A percentile compares a stretch with the other conserved stretches of the same genome.
phyloP scores from a whole-genome alignment of 2,113 vertebrate species.

The Rhabdomys dilectus region DNA sequence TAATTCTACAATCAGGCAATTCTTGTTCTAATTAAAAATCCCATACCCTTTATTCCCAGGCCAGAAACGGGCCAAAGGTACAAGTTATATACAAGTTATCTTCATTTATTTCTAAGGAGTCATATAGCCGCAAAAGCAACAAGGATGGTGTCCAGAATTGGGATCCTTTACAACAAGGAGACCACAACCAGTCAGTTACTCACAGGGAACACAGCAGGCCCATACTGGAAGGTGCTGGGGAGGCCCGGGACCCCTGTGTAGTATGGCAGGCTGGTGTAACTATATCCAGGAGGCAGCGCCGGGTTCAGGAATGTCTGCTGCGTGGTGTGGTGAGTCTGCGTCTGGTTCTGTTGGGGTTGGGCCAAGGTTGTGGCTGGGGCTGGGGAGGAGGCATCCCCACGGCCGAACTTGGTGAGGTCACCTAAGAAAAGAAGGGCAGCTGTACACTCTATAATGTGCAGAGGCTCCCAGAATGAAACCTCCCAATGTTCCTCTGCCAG shows the following conservation, averaged over 20 bases:
- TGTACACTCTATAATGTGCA: not conserved
- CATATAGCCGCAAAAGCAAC: not conserved
- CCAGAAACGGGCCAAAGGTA: not conserved
- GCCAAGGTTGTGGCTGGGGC: conserved; percentile 96
- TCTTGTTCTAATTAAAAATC: not conserved
- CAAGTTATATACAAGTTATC: not conserved
- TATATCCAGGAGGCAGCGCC: conserved; percentile 97
- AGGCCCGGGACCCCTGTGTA: conserved; percentile 98
- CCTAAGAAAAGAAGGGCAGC: conserved; percentile 82
- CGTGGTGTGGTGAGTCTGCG: conserved; percentile 95
- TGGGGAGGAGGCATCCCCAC: conserved; percentile 96
- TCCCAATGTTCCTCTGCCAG: not conserved
- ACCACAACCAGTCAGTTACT: conserved; percentile 81
- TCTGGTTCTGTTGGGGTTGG: conserved; percentile 97
- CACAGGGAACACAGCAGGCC: conserved; percentile 98
- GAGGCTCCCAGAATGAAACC: not conserved
- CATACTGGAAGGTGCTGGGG: conserved; percentile 98
- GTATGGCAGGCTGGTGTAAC: conserved; percentile 99
- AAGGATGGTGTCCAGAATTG: not conserved
- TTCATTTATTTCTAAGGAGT: not conserved
- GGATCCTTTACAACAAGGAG: not conserved
- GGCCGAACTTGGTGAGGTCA: conserved; percentile 96
- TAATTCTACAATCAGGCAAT: not conserved
- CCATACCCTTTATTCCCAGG: not conserved
- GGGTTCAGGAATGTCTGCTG: conserved; percentile 99